phyloP scores from a whole-genome alignment of 2,113 vertebrate species.

The Zingel zingel region DNA sequence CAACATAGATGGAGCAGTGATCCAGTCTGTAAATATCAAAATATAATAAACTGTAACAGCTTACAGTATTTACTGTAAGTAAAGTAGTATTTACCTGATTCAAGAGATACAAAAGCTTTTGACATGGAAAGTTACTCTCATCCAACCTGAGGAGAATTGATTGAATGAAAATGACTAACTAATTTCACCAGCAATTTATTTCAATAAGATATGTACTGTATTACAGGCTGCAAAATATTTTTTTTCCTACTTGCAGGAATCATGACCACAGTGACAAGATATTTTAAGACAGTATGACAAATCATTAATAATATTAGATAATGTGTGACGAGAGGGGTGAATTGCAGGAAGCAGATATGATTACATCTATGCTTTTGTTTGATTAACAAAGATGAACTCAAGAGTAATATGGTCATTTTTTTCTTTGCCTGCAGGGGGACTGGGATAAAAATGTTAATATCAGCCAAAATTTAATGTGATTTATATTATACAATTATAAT shows the following conservation, averaged over 20 bases:
- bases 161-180: slow-evolving; percentile 1
- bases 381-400: slow-evolving; percentile 5
- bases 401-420: slow-evolving; percentile 51
- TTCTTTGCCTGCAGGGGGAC: slow-evolving; percentile 28
- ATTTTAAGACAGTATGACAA: slow-evolving; percentile 24
- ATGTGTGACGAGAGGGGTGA: slow-evolving; percentile 2
- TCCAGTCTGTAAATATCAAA: background rate
- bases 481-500: slow-evolving; percentile 15
- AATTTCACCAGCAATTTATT: background rate
- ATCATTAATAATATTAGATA: background rate
- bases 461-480: slow-evolving; percentile 44
- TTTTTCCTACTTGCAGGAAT: slow-evolving; percentile 2
- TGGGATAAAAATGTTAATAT: slow-evolving; percentile 13
- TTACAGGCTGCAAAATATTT: background rate
- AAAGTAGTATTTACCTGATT: background rate
- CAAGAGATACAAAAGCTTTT: background rate
- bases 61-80: background rate
- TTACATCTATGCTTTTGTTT: slow-evolving; percentile 20
- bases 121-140: background rate
- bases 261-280: slow-evolving; percentile 1
- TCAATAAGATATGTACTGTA: background rate
- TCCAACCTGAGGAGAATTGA: background rate
- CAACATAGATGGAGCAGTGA: background rate
- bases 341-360: slow-evolving; percentile 7
- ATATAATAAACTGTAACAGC: background rate